Conservation (phyloP, 1,140 invertebrate species). For the Zaprionus inermis region DNA sequence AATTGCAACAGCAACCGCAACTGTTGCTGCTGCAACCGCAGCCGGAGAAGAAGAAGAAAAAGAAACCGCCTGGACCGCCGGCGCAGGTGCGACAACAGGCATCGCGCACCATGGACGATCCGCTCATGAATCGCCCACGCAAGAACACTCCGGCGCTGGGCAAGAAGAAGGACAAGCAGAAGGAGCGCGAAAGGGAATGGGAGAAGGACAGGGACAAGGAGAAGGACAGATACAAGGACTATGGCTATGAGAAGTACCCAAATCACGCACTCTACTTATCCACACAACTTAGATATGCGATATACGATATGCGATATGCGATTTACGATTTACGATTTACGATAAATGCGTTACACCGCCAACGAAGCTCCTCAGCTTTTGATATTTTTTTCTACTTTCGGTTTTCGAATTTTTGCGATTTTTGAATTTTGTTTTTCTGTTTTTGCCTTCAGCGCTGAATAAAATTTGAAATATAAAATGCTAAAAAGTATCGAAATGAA, state of each 20-base stretch:
- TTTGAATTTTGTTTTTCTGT: background rate
- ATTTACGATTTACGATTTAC: background rate
- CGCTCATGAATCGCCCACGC: slow-evolving; percentile 76
- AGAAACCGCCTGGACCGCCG: slow-evolving; percentile 74
- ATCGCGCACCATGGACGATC: slow-evolving; percentile 76
- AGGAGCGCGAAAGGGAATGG: background rate
- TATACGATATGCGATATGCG: background rate
- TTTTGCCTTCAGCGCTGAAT: background rate
- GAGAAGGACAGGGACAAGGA: slow-evolving; percentile 46
- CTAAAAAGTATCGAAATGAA: slow-evolving; percentile 17
- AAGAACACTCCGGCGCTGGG: slow-evolving; percentile 44
- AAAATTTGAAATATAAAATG: slow-evolving; percentile 22
- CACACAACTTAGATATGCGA: slow-evolving; percentile 32
- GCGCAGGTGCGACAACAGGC: slow-evolving; percentile 70
- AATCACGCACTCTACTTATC: slow-evolving; percentile 18
- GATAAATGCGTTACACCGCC: background rate
- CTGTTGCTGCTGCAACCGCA: slow-evolving; percentile 42
- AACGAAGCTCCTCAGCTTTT: background rate
- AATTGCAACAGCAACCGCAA: slow-evolving; percentile 31
- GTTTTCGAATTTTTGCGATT: background rate
- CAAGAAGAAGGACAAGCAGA: slow-evolving; percentile 70
- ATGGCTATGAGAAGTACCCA: slow-evolving; percentile 80
- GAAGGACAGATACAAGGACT: slow-evolving; percentile 46
- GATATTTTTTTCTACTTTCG: background rate
- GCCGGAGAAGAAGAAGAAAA: slow-evolving; percentile 72